Percentiles rank a stretch among this genome's conserved stretches.
Evolutionary conservation across 1,140 invertebrate genomes (phyloP).

Genomic region (Daktulosphaira vitifoliae): DNA sequence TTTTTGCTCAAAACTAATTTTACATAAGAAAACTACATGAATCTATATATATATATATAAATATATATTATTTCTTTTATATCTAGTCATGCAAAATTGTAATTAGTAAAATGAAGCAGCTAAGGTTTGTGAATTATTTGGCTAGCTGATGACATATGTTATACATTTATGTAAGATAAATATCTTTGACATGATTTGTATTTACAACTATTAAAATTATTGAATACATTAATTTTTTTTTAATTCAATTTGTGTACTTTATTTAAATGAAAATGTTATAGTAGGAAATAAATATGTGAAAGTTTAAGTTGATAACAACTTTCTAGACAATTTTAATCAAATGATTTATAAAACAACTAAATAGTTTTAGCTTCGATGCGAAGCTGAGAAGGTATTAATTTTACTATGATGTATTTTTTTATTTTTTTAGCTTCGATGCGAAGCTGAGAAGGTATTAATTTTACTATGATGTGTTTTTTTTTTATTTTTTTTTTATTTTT

Average conservation of each 20-base stretch:
- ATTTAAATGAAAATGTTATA: too few species aligned
- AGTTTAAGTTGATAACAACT: too few species aligned
- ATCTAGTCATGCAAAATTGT: conserved; percentile 31
- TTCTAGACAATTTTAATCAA: too few species aligned
- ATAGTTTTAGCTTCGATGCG: too few species aligned
- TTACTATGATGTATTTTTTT: too few species aligned
- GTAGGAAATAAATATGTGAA: too few species aligned
- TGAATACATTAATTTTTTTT: conserved; percentile 31
- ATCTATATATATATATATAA: conserved; percentile 13
- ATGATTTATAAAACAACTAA: too few species aligned
- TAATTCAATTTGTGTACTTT: conserved; percentile 1
- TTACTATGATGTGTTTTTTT: too few species aligned
- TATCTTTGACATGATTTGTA: conserved; percentile 13
- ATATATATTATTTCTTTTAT: conserved; percentile 19
- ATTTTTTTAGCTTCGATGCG: too few species aligned
- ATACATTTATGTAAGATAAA: conserved; percentile 7
- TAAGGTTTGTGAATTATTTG: conserved; percentile 19
- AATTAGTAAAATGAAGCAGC: conserved; percentile 13
- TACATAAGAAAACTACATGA: conserved; percentile 13
- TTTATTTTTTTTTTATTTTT: too few species aligned
- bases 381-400: too few species aligned
- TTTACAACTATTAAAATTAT: conserved; percentile 31
- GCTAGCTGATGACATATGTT: conserved; percentile 5
- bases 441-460: too few species aligned
- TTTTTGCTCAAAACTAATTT: conserved; percentile 31